A percentile compares a stretch with the other conserved stretches of the same genome.
Conservation (phyloP, 2,797 vertebrate species). For the Anguilla pacifica region DNA sequence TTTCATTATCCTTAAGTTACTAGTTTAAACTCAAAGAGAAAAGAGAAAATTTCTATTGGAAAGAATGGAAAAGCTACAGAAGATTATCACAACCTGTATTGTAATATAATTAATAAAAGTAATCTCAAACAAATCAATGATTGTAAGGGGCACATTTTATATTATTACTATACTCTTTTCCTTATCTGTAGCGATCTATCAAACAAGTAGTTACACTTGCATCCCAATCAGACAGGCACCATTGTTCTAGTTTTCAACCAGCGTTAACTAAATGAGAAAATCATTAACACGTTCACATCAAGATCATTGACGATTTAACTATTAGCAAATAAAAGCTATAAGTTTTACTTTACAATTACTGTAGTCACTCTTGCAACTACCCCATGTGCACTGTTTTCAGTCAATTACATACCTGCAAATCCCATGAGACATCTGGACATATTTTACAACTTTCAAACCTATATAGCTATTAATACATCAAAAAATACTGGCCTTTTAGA, state of each 20-base stretch:
- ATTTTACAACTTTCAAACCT: not conserved
- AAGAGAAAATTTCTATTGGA: not conserved
- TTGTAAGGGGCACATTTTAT: not conserved
- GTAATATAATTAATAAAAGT: not conserved
- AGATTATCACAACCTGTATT: not conserved
- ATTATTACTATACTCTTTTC: not conserved
- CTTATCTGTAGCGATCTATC: not conserved
- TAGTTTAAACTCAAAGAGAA: not conserved
- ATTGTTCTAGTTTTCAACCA: not conserved
- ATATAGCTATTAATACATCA: too few species aligned
- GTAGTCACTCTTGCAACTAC: not conserved
- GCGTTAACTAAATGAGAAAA: not conserved
- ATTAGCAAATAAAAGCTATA: not conserved
- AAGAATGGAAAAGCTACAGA: not conserved
- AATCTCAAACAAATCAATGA: not conserved
- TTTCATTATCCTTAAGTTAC: conserved; percentile 8
- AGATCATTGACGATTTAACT: not conserved
- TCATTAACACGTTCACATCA: not conserved
- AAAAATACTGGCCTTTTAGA: too few species aligned
- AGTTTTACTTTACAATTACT: not conserved
- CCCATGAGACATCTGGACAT: not conserved
- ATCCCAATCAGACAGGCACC: not conserved
- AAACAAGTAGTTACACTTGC: not conserved
- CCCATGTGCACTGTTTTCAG: not conserved
- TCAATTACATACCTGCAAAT: not conserved